Base-by-base conservation (phyloP, 1,140 invertebrate species). In the Leptinotarsa lineolata region DNA sequence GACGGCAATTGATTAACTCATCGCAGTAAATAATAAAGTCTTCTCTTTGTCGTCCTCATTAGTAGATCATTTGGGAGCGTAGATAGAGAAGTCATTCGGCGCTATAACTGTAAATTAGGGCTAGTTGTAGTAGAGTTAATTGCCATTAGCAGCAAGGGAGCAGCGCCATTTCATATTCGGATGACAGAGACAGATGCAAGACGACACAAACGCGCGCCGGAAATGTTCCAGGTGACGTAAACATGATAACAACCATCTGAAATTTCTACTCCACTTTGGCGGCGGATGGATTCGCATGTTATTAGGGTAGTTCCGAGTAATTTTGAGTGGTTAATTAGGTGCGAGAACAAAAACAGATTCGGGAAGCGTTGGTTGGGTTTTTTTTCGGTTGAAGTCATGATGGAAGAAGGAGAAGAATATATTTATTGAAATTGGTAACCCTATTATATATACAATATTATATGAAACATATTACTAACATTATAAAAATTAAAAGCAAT, bases 201-300 rank as follows among this genome's bases (percentile, higher is more conserved):
- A 63, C 24, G 61, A 63, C 61, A 21, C 61, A n/a, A 20, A 54
- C 48, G 21, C 20, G 20, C 15, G 20, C 13, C 61, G 18, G 61
- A 63, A 63, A 63, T 63, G 61, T 63, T 63, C 20, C 61, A 63
- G 61, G 61, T 63, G 61, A 63, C 61, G 61, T 63, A 54, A 54
- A 54, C 15, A 54, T 54, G 48, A 54, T 54, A 54, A 54, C 48
- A 18, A 54, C 15, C 48, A 54, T 15, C 16, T 54, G 48, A 18
- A 54, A 54, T 54, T 54, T 30, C 24, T n/a, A 63, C 20, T 63
- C 24, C 16, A 63, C 61, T 63, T 22, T 20, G 20, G 61, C 20
- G 61, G 24, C 48, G 48, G 48, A 16, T 54, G 48, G 15, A 15
- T 54, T 15, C n/a, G 15, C n/a, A 54, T 54, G 15, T 16, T 54